These are phyloP conservation scores for Rousettus madagascariensis DNA, from an alignment of 2,797 vertebrate genomes.

Conservation along the genomic window DNA sequence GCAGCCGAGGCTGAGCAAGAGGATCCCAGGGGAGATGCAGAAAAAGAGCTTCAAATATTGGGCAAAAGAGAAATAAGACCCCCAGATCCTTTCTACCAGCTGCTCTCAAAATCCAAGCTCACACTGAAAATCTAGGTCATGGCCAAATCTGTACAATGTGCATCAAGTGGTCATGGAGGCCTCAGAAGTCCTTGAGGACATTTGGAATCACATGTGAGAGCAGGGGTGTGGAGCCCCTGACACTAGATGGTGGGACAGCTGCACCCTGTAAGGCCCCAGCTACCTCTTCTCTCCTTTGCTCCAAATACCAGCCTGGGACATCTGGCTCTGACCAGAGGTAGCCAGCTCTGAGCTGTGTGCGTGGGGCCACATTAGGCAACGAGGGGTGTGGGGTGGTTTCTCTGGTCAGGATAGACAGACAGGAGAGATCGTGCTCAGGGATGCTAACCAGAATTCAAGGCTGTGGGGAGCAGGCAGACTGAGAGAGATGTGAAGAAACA, in stretches of 20 bases:
- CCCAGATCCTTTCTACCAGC: neutral
- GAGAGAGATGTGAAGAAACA: neutral
- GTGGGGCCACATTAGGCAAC: fast-evolving
- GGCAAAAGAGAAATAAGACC: neutral
- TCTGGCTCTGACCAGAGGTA: neutral
- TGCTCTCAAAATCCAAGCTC: neutral
- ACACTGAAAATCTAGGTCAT: neutral
- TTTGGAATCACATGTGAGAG: neutral
- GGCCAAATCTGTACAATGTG: neutral
- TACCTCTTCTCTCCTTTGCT: neutral
- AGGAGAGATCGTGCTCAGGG: neutral
- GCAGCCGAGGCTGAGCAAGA: neutral
- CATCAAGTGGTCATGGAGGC: neutral
- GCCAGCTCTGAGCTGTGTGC: fast-evolving
- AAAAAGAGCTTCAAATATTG: neutral
- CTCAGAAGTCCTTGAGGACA: neutral
- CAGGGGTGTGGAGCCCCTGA: neutral
- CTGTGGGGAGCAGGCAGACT: neutral
- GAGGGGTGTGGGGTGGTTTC: neutral
- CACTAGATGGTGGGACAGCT: neutral
- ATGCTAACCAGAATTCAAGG: neutral
- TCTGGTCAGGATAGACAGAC: neutral
- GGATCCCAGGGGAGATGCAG: neutral
- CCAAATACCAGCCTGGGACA: neutral
- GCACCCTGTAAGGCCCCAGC: fast-evolving